These are phyloP conservation scores for Torymus tubicola DNA, from an alignment of 2,888 invertebrate genomes.

Conservation along the genomic window DNA sequence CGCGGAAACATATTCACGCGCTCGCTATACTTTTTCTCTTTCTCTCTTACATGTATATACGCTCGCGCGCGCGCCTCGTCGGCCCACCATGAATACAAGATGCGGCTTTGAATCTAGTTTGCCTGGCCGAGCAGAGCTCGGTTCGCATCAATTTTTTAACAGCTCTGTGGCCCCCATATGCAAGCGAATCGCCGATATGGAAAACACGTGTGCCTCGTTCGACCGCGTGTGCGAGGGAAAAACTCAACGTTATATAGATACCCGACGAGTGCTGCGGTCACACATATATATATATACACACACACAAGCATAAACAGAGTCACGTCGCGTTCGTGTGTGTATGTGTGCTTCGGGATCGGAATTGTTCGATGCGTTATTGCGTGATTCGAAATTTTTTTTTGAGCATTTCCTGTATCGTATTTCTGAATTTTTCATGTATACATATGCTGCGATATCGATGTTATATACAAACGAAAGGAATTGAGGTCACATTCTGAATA, in stretches of 20 bases:
- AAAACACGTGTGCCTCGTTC: conserved; percentile 70
- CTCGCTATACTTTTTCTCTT: conserved; percentile 1
- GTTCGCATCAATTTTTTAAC: conserved; percentile 53
- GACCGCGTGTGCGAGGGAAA: conserved; percentile 32
- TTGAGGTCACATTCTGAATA: too few relatives aligned
- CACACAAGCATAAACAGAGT: too few relatives aligned
- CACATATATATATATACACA: too few relatives aligned
- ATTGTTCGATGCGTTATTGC: too few relatives aligned
- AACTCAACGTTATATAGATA: conserved; percentile 41
- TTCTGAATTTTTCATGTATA: too few relatives aligned
- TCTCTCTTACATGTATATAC: not conserved
- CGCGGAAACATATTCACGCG: not conserved
- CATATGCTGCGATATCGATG: too few relatives aligned
- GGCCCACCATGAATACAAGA: conserved; percentile 74
- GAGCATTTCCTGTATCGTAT: too few relatives aligned
- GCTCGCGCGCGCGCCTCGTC: not conserved
- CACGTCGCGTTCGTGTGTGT: too few relatives aligned
- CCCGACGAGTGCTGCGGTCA: too few relatives aligned
- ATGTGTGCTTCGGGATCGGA: too few relatives aligned
- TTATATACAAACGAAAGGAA: too few relatives aligned
- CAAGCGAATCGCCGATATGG: conserved; percentile 71
- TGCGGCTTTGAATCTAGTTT: conserved; percentile 75
- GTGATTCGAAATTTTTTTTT: too few relatives aligned
- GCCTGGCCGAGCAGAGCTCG: conserved; percentile 65
- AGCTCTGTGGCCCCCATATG: conserved; percentile 61